Evolutionary conservation across 2,113 vertebrate species (phyloP).

Genomic region (Dromas ardeola): DNA sequence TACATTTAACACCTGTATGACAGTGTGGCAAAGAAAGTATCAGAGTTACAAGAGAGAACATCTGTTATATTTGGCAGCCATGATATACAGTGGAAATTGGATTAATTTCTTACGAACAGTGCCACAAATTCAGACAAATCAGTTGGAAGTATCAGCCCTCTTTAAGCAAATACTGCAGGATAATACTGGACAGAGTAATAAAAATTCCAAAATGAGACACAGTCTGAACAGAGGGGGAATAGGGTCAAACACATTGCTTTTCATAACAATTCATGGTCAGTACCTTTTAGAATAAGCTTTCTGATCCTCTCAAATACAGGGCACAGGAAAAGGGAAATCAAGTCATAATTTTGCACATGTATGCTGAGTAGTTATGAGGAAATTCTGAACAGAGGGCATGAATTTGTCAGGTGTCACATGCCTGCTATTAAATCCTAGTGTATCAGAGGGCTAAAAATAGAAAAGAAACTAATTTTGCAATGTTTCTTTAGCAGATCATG

Average conservation of each 20-base stretch:
- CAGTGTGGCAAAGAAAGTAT: neutral
- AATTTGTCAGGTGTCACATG: neutral
- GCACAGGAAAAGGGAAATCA: neutral
- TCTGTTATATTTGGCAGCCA: neutral
- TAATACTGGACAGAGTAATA: neutral
- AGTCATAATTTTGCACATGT: neutral
- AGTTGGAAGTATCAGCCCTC: neutral
- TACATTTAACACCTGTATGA: neutral
- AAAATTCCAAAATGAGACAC: neutral
- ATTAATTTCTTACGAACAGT: neutral
- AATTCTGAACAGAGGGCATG: neutral
- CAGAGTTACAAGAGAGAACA: neutral
- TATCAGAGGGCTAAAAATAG: neutral
- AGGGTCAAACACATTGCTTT: neutral
- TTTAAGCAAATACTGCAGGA: neutral
- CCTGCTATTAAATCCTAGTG: neutral
- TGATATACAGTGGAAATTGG: neutral
- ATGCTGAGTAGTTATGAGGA: neutral
- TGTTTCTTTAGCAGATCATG: neutral
- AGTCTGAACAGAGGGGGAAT: neutral
- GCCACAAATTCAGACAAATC: neutral
- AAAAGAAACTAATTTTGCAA: neutral
- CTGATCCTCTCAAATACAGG: neutral
- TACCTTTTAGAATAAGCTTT: neutral
- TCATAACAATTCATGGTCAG: neutral